Evolutionary conservation across 2,113 vertebrate genomes (phyloP).

Genomic region (Ariopsis seemanni): DNA sequence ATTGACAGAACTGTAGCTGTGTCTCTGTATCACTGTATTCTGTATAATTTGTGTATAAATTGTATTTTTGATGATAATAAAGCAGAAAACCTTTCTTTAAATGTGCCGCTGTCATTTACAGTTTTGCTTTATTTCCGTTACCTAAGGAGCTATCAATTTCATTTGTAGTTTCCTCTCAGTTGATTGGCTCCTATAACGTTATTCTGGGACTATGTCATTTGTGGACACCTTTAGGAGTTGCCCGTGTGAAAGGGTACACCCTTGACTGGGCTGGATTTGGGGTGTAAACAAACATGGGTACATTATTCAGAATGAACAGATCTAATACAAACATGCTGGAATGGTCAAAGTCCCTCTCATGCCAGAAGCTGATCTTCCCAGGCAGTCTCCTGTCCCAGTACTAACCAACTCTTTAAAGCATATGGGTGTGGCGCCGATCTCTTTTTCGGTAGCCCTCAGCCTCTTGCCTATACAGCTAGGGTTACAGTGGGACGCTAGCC

Average conservation of each 20-base stretch:
- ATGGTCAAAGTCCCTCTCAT: too few relatives aligned
- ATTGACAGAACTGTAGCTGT: neutral
- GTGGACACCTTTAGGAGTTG: neutral
- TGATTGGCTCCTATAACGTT: neutral
- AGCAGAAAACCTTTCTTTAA: neutral
- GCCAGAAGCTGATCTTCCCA: too few relatives aligned
- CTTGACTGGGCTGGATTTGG: neutral
- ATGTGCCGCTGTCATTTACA: neutral
- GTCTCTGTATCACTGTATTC: slow-evolving; percentile 28
- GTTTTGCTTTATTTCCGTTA: neutral
- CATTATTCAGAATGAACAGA: neutral
- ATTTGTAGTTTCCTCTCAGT: neutral
- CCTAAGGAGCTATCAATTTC: neutral
- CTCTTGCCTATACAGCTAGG: too few relatives aligned
- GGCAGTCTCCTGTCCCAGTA: too few relatives aligned
- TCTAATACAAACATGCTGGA: neutral
- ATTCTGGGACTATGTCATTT: neutral
- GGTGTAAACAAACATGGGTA: neutral
- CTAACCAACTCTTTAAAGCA: too few relatives aligned
- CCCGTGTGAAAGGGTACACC: neutral
- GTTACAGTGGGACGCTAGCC: too few relatives aligned
- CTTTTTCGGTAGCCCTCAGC: too few relatives aligned
- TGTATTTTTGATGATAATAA: slow-evolving; percentile 25
- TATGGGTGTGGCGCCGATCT: too few relatives aligned
- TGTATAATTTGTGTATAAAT: slow-evolving; percentile 36